Evolutionary conservation across 1,140 invertebrate genomes (phyloP).

Genomic region (Drosophila mojavensis): DNA sequence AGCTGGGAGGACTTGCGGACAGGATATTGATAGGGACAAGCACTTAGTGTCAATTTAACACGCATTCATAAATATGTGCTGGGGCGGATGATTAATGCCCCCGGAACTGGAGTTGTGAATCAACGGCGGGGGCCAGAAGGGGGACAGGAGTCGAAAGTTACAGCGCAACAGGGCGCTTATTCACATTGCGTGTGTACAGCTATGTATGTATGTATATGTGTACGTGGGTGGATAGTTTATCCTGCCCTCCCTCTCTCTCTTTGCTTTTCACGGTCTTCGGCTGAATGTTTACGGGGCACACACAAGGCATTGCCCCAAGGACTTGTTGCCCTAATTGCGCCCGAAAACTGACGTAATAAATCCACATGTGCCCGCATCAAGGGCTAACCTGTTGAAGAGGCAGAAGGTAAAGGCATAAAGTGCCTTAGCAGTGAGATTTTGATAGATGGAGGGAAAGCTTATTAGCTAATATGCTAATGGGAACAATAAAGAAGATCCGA

Average conservation of each 20-base stretch:
- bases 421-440: constrained; percentile 6
- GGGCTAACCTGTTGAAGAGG: constrained; percentile 32
- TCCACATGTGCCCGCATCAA: not conserved
- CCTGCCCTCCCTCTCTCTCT: not conserved
- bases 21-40: constrained; percentile 59
- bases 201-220: not conserved
- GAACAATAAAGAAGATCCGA: not conserved
- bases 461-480: not conserved
- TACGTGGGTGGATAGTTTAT: not conserved
- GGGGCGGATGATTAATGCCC: constrained; percentile 70
- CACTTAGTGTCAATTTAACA: constrained; percentile 76
- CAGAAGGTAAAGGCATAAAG: not conserved
- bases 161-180: constrained; percentile 23
- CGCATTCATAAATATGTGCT: constrained; percentile 44
- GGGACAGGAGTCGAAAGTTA: not conserved
- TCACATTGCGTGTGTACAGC: constrained; percentile 18
- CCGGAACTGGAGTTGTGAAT: constrained; percentile 2
- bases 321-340: constrained; percentile 41
- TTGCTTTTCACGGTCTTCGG: no score
- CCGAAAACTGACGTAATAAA: constrained; percentile 24
- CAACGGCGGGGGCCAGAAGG: not conserved
- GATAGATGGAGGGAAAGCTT: not conserved
- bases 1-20: constrained; percentile 10
- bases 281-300: constrained; percentile 16
- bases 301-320: constrained; percentile 11